Evolutionary conservation across 2,888 invertebrate species (phyloP).

Genomic region (Brachypterus glaber): DNA sequence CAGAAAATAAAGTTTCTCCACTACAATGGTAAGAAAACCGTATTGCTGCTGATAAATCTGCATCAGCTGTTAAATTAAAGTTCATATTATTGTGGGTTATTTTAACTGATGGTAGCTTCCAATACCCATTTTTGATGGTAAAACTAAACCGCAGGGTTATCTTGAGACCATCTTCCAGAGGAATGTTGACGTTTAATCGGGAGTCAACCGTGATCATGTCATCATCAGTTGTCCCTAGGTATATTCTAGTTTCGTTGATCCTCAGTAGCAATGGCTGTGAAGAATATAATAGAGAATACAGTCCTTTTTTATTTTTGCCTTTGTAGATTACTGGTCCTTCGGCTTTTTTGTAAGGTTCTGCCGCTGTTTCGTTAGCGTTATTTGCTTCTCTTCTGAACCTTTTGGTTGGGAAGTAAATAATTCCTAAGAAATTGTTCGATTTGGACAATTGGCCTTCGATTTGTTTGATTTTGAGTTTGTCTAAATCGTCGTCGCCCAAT

Average conservation of each 20-base stretch:
- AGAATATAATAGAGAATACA: slow-evolving; percentile 31
- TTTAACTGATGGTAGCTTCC: slow-evolving; percentile 33
- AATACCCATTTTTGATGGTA: slow-evolving; percentile 33
- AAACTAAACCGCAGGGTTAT: slow-evolving; percentile 35
- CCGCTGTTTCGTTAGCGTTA: slow-evolving; percentile 1
- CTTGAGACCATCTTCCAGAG: slow-evolving; percentile 29
- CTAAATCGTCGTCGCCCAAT: slow-evolving; percentile 16
- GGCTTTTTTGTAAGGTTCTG: slow-evolving; percentile 12
- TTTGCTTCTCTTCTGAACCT: slow-evolving; percentile 17
- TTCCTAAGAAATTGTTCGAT: slow-evolving; percentile 16
- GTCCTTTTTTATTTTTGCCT: slow-evolving; percentile 22
- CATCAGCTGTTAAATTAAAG: slow-evolving; percentile 28
- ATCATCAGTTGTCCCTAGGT: slow-evolving; percentile 25
- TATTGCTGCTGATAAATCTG: slow-evolving; percentile 31
- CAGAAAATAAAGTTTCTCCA: slow-evolving; percentile 32
- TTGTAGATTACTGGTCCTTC: slow-evolving; percentile 31
- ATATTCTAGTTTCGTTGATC: slow-evolving; percentile 22
- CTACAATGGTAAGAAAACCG: slow-evolving; percentile 43
- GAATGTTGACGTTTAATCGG: slow-evolving; percentile 32
- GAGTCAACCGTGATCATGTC: slow-evolving; percentile 28
- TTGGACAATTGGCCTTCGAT: slow-evolving; percentile 11
- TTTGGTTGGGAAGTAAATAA: slow-evolving; percentile 15
- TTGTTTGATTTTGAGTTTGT: slow-evolving; percentile 14
- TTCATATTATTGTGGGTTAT: slow-evolving; percentile 22
- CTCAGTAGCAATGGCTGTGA: slow-evolving; percentile 30